phyloP scores from a whole-genome alignment of 2,113 vertebrate species.

The Dasyprocta punctata region DNA sequence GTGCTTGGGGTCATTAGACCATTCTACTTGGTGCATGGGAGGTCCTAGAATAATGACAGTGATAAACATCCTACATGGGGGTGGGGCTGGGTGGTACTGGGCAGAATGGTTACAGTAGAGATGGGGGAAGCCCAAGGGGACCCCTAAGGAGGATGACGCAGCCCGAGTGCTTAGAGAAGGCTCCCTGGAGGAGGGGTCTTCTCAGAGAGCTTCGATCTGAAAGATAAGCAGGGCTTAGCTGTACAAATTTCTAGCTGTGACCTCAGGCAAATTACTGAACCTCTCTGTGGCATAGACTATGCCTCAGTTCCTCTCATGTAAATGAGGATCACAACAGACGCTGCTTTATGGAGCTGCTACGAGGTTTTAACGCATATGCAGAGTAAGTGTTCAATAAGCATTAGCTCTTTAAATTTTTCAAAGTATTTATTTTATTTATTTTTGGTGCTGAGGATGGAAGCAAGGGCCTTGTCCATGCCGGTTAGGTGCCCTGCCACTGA shows the following conservation, averaged over 20 bases:
- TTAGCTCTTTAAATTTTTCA: not conserved
- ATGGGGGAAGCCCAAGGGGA: not conserved
- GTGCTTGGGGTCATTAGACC: not conserved
- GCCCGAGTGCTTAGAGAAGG: not conserved
- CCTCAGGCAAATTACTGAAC: not conserved
- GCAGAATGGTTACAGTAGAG: not conserved
- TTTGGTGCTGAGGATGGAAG: not conserved
- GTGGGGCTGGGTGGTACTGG: too few species aligned
- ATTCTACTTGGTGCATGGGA: not conserved
- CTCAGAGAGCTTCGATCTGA: not conserved
- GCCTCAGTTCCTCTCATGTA: not conserved
- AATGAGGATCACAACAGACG: not conserved
- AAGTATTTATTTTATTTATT: not conserved
- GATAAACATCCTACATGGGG: not conserved
- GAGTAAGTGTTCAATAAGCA: not conserved
- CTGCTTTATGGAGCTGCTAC: not conserved
- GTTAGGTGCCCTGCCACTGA: not conserved
- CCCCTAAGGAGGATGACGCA: not conserved
- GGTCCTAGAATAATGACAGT: not conserved
- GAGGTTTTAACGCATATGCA: not conserved
- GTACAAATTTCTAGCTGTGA: not conserved
- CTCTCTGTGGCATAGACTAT: not conserved
- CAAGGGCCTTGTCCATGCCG: not conserved
- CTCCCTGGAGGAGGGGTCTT: not conserved
- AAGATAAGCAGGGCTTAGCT: not conserved